Base-by-base conservation (phyloP, 2,797 vertebrate genomes). In the Eutrigla gurnardus region DNA sequence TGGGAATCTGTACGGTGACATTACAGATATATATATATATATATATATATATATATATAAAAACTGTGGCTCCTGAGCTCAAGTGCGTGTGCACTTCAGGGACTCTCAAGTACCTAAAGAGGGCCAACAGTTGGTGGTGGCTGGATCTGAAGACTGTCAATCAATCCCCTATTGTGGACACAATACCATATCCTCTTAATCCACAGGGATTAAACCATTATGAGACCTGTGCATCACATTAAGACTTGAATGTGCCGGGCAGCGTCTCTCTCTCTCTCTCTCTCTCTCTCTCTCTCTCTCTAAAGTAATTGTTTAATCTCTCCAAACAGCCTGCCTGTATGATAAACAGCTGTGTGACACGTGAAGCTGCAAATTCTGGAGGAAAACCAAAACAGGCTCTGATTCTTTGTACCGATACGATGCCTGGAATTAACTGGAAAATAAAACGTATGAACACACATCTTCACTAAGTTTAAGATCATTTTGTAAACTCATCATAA, bases 221-320 rank as follows among this genome's bases (percentile, higher is more conserved):
- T n/a, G 46, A 63, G 45, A 72, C 32, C 47, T 75, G 11, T 37
- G 47, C 32, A 9, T 73, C 50, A 64, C 63, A 67, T 58, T 36
- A 81, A 45, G 42, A 54, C 68, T 42, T 53, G 10, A 75, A 57
- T 57, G 46, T 52, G 61, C 43, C 13, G 54, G 5, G 13, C 3
- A 43, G 60, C 18, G 52, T 50, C 64, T 67, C 75, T 53, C 18
- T 25, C 25, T 25, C 25, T 25, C 25, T 25, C 25, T 25, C 25
- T 25, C 25, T 25, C 25, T 25, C 25, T 25, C 25, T 25, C 25
- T 25, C 25, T 25, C 25, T 25, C 25, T 25, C 25, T 25, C 47
- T 12, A 73, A 43, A 84, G 83, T 77, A 78, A 82, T 73, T 74
- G 52, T 81, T 72, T 77, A 67, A 82, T 85, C 64, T 70, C 69